Evolutionary conservation across 2,888 invertebrate species (phyloP).

Genomic region (Leucophora obtusa): DNA sequence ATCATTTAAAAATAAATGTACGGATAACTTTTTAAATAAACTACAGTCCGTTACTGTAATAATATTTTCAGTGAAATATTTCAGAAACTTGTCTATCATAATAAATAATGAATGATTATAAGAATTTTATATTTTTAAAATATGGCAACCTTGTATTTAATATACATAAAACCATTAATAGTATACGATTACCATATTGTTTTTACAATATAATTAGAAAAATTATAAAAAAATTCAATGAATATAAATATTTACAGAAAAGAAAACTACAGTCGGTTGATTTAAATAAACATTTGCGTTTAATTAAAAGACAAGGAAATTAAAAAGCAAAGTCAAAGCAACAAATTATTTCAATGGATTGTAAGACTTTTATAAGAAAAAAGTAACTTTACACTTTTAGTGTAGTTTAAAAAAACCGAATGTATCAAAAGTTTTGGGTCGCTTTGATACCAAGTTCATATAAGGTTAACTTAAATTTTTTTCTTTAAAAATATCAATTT

Average conservation of each 20-base stretch:
- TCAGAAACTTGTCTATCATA: constrained; percentile 11
- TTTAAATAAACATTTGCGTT: neutral
- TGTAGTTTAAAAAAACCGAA: too few relatives aligned
- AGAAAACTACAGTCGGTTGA: constrained; percentile 7
- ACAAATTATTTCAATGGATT: too few relatives aligned
- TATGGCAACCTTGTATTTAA: constrained; percentile 43
- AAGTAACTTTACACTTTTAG: too few relatives aligned
- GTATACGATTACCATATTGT: constrained; percentile 15
- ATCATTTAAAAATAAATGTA: too few relatives aligned
- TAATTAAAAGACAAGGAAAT: too few relatives aligned
- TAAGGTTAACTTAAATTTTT: too few relatives aligned
- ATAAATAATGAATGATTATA: constrained; percentile 14
- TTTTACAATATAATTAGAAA: constrained; percentile 15
- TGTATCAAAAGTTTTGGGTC: too few relatives aligned
- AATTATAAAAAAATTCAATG: neutral
- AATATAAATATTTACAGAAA: constrained; percentile 20
- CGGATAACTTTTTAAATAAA: too few relatives aligned
- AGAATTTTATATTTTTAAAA: constrained; percentile 18
- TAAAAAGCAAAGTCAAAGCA: neutral
- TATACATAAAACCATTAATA: neutral
- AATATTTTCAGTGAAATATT: neutral
- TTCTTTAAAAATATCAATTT: too few relatives aligned
- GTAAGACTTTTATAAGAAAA: too few relatives aligned
- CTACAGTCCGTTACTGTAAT: too few relatives aligned
- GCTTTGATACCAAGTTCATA: too few relatives aligned